Conservation (phyloP, 2,888 invertebrate species). For the Shargacucullia verbasci region DNA sequence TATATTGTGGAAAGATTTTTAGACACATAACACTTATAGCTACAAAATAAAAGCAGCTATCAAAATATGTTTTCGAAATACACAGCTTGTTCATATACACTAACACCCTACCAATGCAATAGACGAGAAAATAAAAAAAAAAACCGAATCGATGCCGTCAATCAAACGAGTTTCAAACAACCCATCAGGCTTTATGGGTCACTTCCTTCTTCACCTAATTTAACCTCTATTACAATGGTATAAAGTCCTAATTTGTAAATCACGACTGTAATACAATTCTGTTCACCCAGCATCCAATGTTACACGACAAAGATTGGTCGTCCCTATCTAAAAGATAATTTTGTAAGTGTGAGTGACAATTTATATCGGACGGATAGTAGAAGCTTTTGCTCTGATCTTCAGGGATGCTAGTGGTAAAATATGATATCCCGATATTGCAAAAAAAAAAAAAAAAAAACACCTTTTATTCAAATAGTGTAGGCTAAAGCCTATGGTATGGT, state of each 20-base stretch:
- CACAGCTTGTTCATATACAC: too few relatives aligned
- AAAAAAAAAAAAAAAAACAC: too few relatives aligned
- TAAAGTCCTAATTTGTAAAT: slow-evolving; percentile 17
- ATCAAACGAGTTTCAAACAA: slow-evolving; percentile 52
- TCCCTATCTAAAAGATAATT: slow-evolving; percentile 40
- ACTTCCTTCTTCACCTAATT: slow-evolving; percentile 8
- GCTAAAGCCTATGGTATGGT: too few relatives aligned
- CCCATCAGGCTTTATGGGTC: slow-evolving; percentile 43
- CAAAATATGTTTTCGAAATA: too few relatives aligned
- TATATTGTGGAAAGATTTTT: too few relatives aligned
- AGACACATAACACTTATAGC: too few relatives aligned
- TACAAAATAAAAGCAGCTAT: too few relatives aligned
- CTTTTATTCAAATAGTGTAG: too few relatives aligned
- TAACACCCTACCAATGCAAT: neutral
- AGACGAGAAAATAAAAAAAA: slow-evolving; percentile 30
- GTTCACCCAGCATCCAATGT: slow-evolving; percentile 58
- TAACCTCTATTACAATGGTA: neutral
- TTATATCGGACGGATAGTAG: slow-evolving; percentile 64
- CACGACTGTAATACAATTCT: slow-evolving; percentile 7
- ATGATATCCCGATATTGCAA: neutral
- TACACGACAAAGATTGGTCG: slow-evolving; percentile 58
- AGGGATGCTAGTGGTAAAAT: slow-evolving; percentile 48
- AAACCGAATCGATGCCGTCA: slow-evolving; percentile 36
- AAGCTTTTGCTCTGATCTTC: slow-evolving; percentile 48
- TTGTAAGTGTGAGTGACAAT: slow-evolving; percentile 57